Conservation (phyloP, 92 coral and sea anemone species). For the Isaurus tuberculatus region DNA sequence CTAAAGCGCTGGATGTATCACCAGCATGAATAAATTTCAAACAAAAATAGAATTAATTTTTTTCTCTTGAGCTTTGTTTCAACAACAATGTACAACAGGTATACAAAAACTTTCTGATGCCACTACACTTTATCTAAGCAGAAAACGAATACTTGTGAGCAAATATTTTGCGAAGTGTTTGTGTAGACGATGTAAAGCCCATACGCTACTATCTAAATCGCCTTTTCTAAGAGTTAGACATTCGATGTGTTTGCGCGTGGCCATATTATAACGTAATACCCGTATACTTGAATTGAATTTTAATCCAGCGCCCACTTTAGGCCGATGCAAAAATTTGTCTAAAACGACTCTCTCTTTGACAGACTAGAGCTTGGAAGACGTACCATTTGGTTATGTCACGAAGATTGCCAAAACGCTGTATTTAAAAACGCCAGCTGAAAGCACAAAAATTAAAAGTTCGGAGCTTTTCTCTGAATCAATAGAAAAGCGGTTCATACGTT, state of each 20-base stretch:
- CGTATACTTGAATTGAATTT: constrained; percentile 33
- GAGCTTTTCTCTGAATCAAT: constrained; percentile 46
- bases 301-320: constrained; percentile 14
- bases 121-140: background rate
- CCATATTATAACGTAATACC: constrained; percentile 42
- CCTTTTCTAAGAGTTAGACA: constrained; percentile 60
- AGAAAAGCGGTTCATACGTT: constrained; percentile 27
- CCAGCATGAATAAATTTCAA: constrained; percentile 27
- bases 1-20: constrained; percentile 42
- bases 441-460: background rate
- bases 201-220: constrained; percentile 72
- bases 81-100: background rate
- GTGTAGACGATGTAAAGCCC: constrained; percentile 53
- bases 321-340: background rate
- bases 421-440: constrained; percentile 10
- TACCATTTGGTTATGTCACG: no score
- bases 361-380: no score
- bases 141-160: constrained; percentile 66
- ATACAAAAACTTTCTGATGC: background rate
- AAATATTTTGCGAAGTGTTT: constrained; percentile 76
- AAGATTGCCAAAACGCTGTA: background rate
- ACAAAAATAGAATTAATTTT: constrained; percentile 21
- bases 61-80: constrained; percentile 8
- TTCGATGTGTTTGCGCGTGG: constrained; percentile 62
- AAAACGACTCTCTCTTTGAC: no score